Conservation (phyloP, 2,888 invertebrate genomes). For the Caenorhabditis sulstoni region DNA sequence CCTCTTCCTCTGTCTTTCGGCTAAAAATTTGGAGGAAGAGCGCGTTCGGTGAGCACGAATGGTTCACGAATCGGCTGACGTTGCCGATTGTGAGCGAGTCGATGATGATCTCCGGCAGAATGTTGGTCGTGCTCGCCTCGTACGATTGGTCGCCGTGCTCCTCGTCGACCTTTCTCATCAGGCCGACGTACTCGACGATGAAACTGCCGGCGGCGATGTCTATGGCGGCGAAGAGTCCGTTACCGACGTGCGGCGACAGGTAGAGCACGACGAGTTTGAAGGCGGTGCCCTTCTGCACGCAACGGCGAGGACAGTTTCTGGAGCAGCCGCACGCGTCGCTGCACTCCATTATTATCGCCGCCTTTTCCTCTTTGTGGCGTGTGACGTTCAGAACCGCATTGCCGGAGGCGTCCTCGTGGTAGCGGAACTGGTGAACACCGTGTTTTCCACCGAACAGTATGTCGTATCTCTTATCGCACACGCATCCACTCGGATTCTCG, state of each 20-base stretch:
- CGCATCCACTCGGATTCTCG: too few relatives aligned
- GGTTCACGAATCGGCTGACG: neutral
- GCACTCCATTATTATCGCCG: neutral
- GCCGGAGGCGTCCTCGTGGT: too few relatives aligned
- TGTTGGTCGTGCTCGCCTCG: neutral
- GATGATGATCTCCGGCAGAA: too few relatives aligned
- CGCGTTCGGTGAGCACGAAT: neutral
- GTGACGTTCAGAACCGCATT: too few relatives aligned
- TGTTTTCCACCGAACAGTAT: too few relatives aligned
- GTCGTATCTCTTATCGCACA: too few relatives aligned
- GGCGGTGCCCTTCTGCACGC: neutral
- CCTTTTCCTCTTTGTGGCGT: too few relatives aligned
- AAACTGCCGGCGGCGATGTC: neutral
- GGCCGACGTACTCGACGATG: neutral
- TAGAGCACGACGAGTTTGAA: too few relatives aligned
- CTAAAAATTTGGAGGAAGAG: neutral
- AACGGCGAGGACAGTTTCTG: neutral
- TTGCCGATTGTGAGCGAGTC: neutral
- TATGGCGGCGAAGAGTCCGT: neutral
- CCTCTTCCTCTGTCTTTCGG: neutral
- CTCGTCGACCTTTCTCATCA: neutral
- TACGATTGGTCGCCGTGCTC: neutral
- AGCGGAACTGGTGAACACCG: too few relatives aligned
- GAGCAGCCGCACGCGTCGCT: neutral
- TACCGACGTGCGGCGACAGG: too few relatives aligned